phyloP scores from a whole-genome alignment of 2,888 invertebrate species.

The Agonopterix alstromeriana region DNA sequence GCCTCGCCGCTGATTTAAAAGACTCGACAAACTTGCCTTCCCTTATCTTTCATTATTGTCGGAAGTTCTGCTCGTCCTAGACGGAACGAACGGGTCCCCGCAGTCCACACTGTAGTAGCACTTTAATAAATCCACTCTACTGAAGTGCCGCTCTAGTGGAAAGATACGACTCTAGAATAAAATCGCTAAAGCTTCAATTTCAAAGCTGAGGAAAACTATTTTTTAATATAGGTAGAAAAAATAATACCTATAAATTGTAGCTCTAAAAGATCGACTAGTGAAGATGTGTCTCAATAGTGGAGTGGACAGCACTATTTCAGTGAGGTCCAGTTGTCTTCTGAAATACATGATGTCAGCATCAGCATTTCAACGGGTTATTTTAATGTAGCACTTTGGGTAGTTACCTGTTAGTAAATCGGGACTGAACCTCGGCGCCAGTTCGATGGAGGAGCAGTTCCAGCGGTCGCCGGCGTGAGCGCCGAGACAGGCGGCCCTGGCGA shows the following conservation, averaged over 20 bases:
- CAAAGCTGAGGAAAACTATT: too few relatives aligned
- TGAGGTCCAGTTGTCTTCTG: too few relatives aligned
- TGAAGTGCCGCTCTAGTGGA: too few relatives aligned
- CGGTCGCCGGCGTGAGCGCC: conserved; percentile 82
- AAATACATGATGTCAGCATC: not conserved
- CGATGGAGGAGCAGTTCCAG: conserved; percentile 90
- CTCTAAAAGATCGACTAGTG: too few relatives aligned
- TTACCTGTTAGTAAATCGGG: conserved; percentile 87
- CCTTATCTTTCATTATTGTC: conserved; percentile 57
- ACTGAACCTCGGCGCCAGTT: conserved; percentile 82
- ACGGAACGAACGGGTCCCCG: conserved; percentile 26
- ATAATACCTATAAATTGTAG: not conserved
- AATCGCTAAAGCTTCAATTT: too few relatives aligned
- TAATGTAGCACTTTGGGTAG: not conserved
- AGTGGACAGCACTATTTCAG: too few relatives aligned
- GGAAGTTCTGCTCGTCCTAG: conserved; percentile 41
- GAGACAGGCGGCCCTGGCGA: conserved; percentile 83
- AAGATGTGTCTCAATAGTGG: too few relatives aligned
- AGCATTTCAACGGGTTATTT: not conserved
- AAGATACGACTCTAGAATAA: too few relatives aligned
- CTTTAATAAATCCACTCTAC: conserved; percentile 11
- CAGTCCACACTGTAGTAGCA: conserved; percentile 18
- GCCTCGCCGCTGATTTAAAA: conserved; percentile 44
- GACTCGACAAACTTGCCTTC: conserved; percentile 49
- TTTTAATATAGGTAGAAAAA: not conserved